phyloP scores from a whole-genome alignment of 2,797 vertebrate species.

The Anguilla megastoma region DNA sequence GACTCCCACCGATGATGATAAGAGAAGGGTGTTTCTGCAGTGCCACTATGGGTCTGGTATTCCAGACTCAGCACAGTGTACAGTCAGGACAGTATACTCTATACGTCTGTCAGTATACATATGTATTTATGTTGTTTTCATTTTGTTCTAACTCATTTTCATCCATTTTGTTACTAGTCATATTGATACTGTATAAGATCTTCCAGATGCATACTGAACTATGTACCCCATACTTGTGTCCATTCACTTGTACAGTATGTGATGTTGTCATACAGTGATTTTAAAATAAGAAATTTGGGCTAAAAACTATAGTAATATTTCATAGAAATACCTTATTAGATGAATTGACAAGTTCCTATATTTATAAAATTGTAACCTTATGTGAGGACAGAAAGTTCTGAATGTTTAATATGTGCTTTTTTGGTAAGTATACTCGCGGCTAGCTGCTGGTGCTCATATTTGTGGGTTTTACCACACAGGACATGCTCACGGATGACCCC shows the following conservation, averaged over 20 bases:
- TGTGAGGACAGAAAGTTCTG: not conserved
- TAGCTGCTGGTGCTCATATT: not conserved
- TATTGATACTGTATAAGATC: not conserved
- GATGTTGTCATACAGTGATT: not conserved
- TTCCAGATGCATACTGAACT: not conserved
- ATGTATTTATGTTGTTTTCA: not conserved
- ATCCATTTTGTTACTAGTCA: constrained; percentile 17
- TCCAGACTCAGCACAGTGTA: not conserved
- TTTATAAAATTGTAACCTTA: not conserved
- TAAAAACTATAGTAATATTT: not conserved
- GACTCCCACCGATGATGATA: not conserved
- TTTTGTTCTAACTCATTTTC: not conserved
- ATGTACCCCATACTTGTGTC: not conserved
- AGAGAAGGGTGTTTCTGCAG: not conserved
- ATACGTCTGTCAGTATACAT: not conserved
- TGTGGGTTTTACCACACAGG: constrained; percentile 58
- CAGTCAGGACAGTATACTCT: not conserved
- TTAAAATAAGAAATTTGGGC: not conserved
- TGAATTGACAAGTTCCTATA: not conserved
- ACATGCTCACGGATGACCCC: constrained; percentile 82
- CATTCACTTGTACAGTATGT: not conserved
- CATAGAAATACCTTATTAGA: not conserved
- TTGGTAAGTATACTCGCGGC: not conserved
- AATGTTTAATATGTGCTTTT: not conserved
- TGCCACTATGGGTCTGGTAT: not conserved